Base-by-base conservation (phyloP, 2,113 vertebrate genomes). In the Epinephelus cyanopodus region DNA sequence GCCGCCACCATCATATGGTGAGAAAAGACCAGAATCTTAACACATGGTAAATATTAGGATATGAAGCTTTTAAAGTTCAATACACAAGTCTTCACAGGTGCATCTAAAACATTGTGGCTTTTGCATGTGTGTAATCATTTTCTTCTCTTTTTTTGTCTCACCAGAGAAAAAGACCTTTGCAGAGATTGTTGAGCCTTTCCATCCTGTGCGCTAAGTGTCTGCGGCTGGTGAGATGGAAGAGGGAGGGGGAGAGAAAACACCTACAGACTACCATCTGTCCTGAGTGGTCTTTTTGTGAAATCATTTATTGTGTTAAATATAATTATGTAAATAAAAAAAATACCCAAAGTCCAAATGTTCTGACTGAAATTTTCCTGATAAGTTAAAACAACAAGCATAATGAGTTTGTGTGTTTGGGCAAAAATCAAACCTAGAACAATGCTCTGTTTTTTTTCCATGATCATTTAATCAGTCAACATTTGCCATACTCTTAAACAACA, bases 181-280 rank as follows among this genome's bases (percentile, higher is more conserved):
- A 33, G 95, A 98, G 76, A 89, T 98, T 27, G 47, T 96, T 62
- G 97, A 99, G 85, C 90, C 95, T 3, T 99, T 98, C 87, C 0
- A 87, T 82, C 96, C 98, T 0, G 0, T 98, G n/a, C 97, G 95
- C 88, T 99, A 94, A 98, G 77, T 71, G n/a, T 73, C 37, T 18
- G 21, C 18, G 11, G 33, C 63, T 64, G 81, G 3, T 42, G 60
- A 50, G 12, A 37, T 11, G 48, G 23, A 42, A 50, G 61, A 37
- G 33, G 1, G 11, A 74, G 25, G 52, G 17, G 29, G 11, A 75
- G 67, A 77, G 66, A 63, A 39, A 72, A 74, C 23, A 1, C 47
- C 42, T 67, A 17, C 80, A 61, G 79, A 83, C 63, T 2, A 3
- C 48, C 52, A 62, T 70, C 45, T 57, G 79, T 54, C 52, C 47